Base-by-base conservation (phyloP, 2,797 vertebrate species). In the Paramormyrops hopkinsi region DNA sequence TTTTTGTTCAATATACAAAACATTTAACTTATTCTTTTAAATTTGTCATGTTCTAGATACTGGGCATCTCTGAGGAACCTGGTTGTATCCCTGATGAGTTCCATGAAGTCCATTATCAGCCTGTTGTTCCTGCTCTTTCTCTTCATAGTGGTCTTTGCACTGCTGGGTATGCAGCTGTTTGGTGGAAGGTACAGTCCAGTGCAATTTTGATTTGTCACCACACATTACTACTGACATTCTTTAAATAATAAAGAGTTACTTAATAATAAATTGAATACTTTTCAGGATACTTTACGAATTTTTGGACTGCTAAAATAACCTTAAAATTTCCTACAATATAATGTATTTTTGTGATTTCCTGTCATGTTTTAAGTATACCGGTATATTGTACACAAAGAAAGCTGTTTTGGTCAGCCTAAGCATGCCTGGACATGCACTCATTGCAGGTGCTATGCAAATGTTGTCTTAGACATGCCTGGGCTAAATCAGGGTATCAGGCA, bases 51-150 rank as follows among this genome's bases (percentile, higher is more conserved):
- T 76, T 93, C 94, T 92, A 99, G 99, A 93, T 99, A 99, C 90
- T 99, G 99, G 99, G 97, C 98, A 5, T 99, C 99, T 89, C 95
- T 99, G 87, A 97, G 98, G 93, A 99, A 99, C 94, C 92, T 99
- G 94, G 99, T 99, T 79, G 98, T 99, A 89, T 99, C 99, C 0
- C 94, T 99, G 92, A 99, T 99, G 98, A 99, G 98, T 95, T 99
- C 99, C 92, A 99, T 99, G 99, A 99, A 99, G 95, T 99, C 99
- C 89, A 99, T 99, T 90, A 99, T 99, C 96, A 99, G 98, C 91
- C 94, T 99, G 91, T 98, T 99, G 90, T 99, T 99, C 93, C 97
- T 99, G 25, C 98, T 99, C 92, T 99, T 99, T 94, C 97, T 99
- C 93, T 99, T 99, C 93, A 97, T 99, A 3, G 98, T 99, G 88